Evolutionary conservation across 2,113 vertebrate species (phyloP).

Genomic region (Muntiacus muntjak): DNA sequence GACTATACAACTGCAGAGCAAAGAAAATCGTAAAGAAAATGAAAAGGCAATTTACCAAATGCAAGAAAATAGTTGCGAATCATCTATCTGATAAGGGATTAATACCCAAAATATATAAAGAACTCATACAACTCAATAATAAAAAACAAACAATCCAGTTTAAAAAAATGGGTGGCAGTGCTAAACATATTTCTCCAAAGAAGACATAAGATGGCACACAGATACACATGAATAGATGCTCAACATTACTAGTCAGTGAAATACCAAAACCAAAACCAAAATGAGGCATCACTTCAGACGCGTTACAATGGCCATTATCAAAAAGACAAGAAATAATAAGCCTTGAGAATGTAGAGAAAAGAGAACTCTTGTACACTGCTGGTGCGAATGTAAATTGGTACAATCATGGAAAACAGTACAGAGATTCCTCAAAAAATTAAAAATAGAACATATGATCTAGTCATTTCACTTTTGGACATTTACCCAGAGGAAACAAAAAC

Average conservation of each 20-base stretch:
- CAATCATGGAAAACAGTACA: not conserved
- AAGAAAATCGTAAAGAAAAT: not conserved
- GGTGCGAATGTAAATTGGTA: not conserved
- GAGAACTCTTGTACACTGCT: not conserved
- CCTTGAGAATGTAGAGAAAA: not conserved
- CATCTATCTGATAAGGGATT: not conserved
- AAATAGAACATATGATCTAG: not conserved
- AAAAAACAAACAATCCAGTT: not conserved
- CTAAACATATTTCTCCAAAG: not conserved
- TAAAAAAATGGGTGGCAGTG: not conserved
- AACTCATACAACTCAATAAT: not conserved
- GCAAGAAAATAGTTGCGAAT: not conserved
- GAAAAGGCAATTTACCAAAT: not conserved
- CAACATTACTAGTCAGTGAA: not conserved
- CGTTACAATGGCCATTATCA: not conserved
- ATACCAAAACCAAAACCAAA: not conserved
- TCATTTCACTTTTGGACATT: not conserved
- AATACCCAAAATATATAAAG: not conserved
- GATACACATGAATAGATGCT: not conserved
- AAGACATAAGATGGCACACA: not conserved
- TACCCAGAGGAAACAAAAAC: not conserved
- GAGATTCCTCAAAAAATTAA: not conserved
- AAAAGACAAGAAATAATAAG: not conserved
- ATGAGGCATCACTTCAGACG: not conserved
- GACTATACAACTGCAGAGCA: not conserved